Base-by-base conservation (phyloP, 2,113 vertebrate genomes). In the Apaloderma vittatum region DNA sequence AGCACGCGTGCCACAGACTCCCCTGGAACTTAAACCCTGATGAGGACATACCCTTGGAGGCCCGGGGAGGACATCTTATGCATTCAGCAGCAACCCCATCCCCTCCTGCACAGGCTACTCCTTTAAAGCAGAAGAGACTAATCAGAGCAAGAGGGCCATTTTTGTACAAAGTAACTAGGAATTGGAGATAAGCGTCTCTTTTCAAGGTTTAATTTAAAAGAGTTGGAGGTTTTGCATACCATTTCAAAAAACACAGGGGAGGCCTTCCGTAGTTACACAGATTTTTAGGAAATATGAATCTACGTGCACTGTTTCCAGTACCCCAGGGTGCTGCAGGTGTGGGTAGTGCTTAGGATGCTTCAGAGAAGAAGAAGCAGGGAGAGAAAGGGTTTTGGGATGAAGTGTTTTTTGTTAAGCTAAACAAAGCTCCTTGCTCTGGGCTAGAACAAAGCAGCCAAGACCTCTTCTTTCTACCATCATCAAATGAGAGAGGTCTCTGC, bases 291-390 rank as follows among this genome's bases (percentile, higher is more conserved):
- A 83, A 80, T 77, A 22, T 54, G 54, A 92, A 27, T 63, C n/a
- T 84, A 62, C 0, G 1, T 54, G n/a, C 52, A n/a, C 52, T 66
- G 11, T 88, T 94, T 63, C 43, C 86, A 93, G 91, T 95, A 94
- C 97, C 73, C 91, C 95, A 89, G 86, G 88, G 82, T 81, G 88
- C 83, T 91, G 92, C 93, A 96, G 95, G 90, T 94, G 90, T 80
- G 30, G 21, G 34, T 62, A 90, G 79, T 67, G 68, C 40, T 93
- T 71, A 95, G 65, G 92, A 61, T 86, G 45, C 79, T 95, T 90
- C 92, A 92, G 75, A 57, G 73, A 95, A 90, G 91, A 90, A 81
- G 71, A 51, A 88, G 43, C n/a, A 92, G 75, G 37, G 71, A 91
- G 67, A 84, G 34, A 48, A 91, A 86, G 85, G 73, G 61, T 96